Evolutionary conservation across 2,113 vertebrate species (phyloP).

Genomic region (Trichechus manatus): DNA sequence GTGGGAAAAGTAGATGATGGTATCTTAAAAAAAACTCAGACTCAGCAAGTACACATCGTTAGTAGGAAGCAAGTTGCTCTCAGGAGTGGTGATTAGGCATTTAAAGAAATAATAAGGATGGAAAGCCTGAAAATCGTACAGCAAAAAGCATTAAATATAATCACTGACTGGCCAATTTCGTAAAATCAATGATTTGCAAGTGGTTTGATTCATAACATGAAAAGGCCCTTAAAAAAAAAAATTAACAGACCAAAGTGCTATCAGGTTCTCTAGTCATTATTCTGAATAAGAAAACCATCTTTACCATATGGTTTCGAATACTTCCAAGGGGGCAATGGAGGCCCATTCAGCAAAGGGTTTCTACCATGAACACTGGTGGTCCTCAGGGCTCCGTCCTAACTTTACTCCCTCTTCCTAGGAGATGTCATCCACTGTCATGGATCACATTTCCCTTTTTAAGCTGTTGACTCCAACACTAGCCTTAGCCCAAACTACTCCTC

Average conservation of each 20-base stretch:
- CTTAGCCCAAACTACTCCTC: neutral
- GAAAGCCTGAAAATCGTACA: conserved; percentile 76
- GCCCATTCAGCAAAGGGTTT: neutral
- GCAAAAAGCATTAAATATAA: conserved; percentile 77
- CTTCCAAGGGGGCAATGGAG: neutral
- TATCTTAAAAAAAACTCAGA: conserved; percentile 64
- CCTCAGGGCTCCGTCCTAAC: neutral
- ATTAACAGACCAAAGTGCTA: conserved; percentile 32
- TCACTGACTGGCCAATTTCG: conserved; percentile 45
- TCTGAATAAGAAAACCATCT: conserved; percentile 2
- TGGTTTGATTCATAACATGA: conserved; percentile 71
- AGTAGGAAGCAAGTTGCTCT: conserved; percentile 78
- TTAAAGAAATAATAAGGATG: conserved; percentile 84
- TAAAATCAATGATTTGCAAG: conserved; percentile 69
- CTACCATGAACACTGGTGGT: neutral
- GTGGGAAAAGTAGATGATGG: conserved; percentile 62
- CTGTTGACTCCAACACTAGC: neutral
- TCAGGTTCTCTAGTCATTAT: conserved; percentile 62
- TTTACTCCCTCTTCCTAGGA: neutral
- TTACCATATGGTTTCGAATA: neutral
- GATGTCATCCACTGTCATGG: too few relatives aligned
- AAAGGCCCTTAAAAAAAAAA: conserved; percentile 67
- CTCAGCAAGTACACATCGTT: conserved; percentile 83
- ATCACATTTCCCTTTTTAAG: neutral
- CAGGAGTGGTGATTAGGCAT: conserved; percentile 84